Percentiles rank a stretch among this genome's conserved stretches.
phyloP scores from a whole-genome alignment of 2,888 invertebrate genomes.

The Diplolepis rosae region DNA sequence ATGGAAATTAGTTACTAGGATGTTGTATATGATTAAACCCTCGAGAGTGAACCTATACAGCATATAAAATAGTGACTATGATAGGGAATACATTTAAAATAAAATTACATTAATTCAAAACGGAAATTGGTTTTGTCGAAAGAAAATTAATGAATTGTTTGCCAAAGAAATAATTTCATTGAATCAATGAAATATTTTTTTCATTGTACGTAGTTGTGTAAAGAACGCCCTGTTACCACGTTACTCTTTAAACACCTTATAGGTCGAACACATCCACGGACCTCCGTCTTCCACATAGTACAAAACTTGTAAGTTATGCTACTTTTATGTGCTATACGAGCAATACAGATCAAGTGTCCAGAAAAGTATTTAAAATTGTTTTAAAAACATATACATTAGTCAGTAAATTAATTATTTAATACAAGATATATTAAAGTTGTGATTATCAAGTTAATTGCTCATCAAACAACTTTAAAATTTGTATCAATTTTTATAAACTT shows the following conservation, averaged over 20 bases:
- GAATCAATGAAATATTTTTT: background rate
- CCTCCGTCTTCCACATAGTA: slow-evolving; percentile 67
- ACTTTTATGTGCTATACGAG: background rate
- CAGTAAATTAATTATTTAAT: no score
- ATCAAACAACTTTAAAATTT: no score
- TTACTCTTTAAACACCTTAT: background rate
- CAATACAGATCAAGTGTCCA: background rate
- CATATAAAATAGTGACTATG: background rate
- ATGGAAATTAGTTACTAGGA: slow-evolving; percentile 29
- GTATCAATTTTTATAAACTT: background rate
- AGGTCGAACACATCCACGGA: slow-evolving; percentile 39
- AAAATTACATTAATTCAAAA: background rate
- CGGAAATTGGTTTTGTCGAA: background rate
- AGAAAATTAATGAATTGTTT: background rate
- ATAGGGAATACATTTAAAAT: background rate
- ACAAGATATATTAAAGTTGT: no score
- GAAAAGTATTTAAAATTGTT: background rate
- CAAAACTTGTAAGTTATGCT: slow-evolving; percentile 48
- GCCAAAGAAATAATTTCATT: background rate
- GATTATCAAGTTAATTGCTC: no score
- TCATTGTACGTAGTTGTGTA: background rate
- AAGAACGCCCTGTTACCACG: background rate
- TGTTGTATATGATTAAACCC: background rate
- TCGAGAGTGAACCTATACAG: background rate
- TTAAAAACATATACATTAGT: no score